Conservation (phyloP, 1,140 invertebrate species). For the Drosophila micromelanica region DNA sequence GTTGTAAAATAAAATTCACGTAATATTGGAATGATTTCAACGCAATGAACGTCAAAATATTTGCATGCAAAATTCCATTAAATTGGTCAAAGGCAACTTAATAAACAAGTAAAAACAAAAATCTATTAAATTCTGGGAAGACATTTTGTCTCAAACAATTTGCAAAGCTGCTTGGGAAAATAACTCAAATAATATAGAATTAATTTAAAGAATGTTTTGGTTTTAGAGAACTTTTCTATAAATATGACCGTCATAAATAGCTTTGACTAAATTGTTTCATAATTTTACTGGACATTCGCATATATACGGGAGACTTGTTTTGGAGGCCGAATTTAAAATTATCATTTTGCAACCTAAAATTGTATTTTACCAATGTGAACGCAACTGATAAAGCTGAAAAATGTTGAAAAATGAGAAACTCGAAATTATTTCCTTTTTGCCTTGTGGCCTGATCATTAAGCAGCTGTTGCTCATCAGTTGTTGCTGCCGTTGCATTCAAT, state of each 20-base stretch:
- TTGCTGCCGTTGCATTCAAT: conserved; percentile 66
- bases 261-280: background rate
- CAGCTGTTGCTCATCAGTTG: conserved; percentile 76
- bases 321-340: background rate
- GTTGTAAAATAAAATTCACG: background rate
- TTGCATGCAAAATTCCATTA: background rate
- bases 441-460: conserved; percentile 71
- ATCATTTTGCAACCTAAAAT: background rate
- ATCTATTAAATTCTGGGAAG: too few species aligned
- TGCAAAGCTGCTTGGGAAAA: background rate
- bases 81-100: conserved; percentile 3
- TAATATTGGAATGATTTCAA: background rate
- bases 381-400: conserved; percentile 3
- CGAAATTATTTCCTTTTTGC: conserved; percentile 53
- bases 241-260: too few species aligned
- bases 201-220: too few species aligned
- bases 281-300: background rate
- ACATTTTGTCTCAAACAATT: background rate
- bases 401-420: conserved; percentile 22
- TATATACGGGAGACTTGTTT: background rate
- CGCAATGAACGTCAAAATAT: conserved; percentile 9
- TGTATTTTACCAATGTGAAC: background rate
- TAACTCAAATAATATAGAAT: too few species aligned
- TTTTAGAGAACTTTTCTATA: too few species aligned
- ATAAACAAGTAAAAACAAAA: background rate